These are phyloP conservation scores for Hycleus cichorii DNA, from an alignment of 1,140 invertebrate genomes.

Conservation along the genomic window DNA sequence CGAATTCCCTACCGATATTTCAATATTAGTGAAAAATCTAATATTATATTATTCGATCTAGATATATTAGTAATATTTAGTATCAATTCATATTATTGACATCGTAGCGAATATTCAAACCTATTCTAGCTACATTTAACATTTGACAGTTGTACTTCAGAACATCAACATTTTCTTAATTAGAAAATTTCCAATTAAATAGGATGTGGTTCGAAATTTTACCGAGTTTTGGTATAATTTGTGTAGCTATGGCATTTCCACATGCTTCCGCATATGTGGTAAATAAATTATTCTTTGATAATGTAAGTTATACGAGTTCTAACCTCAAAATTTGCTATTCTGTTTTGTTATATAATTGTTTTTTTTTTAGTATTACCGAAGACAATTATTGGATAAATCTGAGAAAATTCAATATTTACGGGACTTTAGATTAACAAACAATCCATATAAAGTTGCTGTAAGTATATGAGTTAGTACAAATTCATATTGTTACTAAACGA, in stretches of 20 bases:
- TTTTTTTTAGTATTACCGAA: conserved; percentile 22
- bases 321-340: conserved; percentile 7
- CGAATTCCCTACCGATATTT: too few species aligned
- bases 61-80: too few species aligned
- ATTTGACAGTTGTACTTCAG: too few species aligned
- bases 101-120: too few species aligned
- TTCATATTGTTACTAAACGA: too few species aligned
- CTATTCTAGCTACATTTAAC: too few species aligned
- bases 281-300: conserved; percentile 50
- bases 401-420: conserved; percentile 25
- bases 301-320: conserved; percentile 32
- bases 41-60: too few species aligned
- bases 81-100: too few species aligned
- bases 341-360: conserved; percentile 7
- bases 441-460: conserved; percentile 21
- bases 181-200: neutral
- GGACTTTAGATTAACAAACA: conserved; percentile 20
- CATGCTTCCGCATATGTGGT: conserved; percentile 50
- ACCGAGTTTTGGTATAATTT: conserved; percentile 50
- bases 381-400: conserved; percentile 7
- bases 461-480: neutral
- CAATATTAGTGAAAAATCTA: too few species aligned
- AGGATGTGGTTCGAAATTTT: conserved; percentile 60
- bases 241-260: conserved; percentile 47
- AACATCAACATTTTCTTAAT: too few species aligned